phyloP scores from a whole-genome alignment of 2,113 vertebrate genomes.

The Tursiops truncatus region DNA sequence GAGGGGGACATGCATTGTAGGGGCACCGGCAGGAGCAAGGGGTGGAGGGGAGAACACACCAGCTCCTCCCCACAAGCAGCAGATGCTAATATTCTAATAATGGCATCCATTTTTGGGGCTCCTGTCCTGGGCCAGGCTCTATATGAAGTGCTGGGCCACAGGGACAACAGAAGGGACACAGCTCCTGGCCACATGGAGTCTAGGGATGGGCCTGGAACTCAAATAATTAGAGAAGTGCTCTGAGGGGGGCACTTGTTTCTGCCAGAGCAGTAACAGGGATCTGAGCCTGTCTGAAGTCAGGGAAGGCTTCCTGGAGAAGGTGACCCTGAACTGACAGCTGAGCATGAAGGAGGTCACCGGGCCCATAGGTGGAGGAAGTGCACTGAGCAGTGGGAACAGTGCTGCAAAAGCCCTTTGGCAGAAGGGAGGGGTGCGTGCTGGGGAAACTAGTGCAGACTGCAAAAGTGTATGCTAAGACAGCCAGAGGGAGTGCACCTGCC shows the following conservation, averaged over 20 bases:
- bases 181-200: background rate
- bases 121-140: background rate
- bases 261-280: background rate
- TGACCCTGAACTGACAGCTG: background rate
- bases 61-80: background rate
- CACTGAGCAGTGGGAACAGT: background rate
- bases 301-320: background rate
- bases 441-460: background rate
- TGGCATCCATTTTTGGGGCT: too few relatives aligned
- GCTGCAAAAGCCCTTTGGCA: background rate
- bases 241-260: background rate
- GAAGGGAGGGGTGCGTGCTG: background rate
- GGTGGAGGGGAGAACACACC: background rate
- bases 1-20: background rate
- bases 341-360: background rate
- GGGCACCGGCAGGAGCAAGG: background rate
- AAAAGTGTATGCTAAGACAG: background rate
- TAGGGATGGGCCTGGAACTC: background rate
- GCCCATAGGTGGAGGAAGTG: background rate
- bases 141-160: background rate
- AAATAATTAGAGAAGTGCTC: background rate
- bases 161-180: background rate
- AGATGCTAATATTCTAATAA: background rate
- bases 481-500: background rate
- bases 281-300: background rate